These are phyloP conservation scores for Amblyopsis rosae DNA, from an alignment of 2,113 vertebrate genomes.

Conservation along the genomic window DNA sequence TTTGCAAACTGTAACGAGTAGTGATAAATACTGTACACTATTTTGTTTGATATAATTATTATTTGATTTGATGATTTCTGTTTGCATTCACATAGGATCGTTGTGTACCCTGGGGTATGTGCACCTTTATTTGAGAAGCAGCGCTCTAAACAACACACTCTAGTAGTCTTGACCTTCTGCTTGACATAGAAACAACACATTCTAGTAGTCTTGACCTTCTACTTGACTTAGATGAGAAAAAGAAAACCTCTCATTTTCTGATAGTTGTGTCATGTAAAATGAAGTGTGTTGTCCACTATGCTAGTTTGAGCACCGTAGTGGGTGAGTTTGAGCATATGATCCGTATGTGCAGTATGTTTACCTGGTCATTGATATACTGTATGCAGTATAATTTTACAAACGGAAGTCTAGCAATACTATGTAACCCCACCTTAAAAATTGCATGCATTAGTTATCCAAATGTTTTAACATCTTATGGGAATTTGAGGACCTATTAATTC, in stretches of 20 bases:
- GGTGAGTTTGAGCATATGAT: slow-evolving; percentile 47
- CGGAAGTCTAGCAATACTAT: not conserved
- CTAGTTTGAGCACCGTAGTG: slow-evolving; percentile 18
- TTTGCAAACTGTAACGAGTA: no score
- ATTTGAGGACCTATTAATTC: slow-evolving; percentile 35
- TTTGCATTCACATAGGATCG: no score
- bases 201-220: no score
- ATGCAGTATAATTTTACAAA: slow-evolving; percentile 5
- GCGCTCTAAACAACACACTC: no score
- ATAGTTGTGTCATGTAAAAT: slow-evolving; percentile 35
- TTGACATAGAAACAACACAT: no score
- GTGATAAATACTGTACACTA: no score
- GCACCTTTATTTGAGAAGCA: no score
- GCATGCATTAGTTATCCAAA: slow-evolving; percentile 10
- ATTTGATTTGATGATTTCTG: no score
- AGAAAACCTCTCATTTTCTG: slow-evolving; percentile 17
- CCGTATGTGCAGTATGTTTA: slow-evolving; percentile 35
- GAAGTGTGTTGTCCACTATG: not conserved
- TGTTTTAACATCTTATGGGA: slow-evolving; percentile 5
- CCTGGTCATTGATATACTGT: slow-evolving; percentile 45
- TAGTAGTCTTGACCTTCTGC: no score
- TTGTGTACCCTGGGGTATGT: no score
- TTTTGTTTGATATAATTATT: no score
- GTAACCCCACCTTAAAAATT: not conserved
- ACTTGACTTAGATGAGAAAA: no score